Base-by-base conservation (phyloP, 2,797 vertebrate genomes). In the Lemur catta region DNA sequence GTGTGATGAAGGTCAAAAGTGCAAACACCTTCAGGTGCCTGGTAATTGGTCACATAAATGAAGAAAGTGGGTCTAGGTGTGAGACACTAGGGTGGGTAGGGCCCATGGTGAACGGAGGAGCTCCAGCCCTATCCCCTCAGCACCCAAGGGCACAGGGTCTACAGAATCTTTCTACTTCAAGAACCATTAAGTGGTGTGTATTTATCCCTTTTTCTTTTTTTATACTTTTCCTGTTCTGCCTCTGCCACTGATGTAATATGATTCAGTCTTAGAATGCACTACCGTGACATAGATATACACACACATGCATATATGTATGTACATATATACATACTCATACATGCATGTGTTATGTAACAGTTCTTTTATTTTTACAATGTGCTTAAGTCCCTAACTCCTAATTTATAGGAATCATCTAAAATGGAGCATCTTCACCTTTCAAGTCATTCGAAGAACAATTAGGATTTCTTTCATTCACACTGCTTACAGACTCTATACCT, bases 71-170 rank as follows among this genome's bases (percentile, higher is more conserved):
- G 5, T 11, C 6, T 41, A 15, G 41, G 55, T 35, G 7, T 38
- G 50, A 28, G 12, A 52, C 24, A 41, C 59, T 5, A n/a, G 30
- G 15, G 12, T 0, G 0, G 1, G 1, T 0, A 3, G 30, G 7
- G 30, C 4, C 57, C 1, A 7, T 4, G 22, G 55, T 17, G 26
- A 52, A 26, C 0, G 0, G 2, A 61, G 38, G 12, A 8, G 10
- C 6, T 11, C 50, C 9, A 10, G 10, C 2, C 15, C 55, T 15
- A 7, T 15, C 2, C 24, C 43, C 38, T 28, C 63, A 15, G 18
- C 7, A 30, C 5, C 35, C 48, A 12, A 9, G 18, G 48, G 50
- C 48, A 33, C 20, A 18, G 41, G 22, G 43, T 17, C 14, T n/a
- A 18, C 12, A 57, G 1, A 38, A 7, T 22, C 12, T 30, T n/a